phyloP scores from a whole-genome alignment of 2,888 invertebrate genomes.

The Macrosiphum euphorbiae region DNA sequence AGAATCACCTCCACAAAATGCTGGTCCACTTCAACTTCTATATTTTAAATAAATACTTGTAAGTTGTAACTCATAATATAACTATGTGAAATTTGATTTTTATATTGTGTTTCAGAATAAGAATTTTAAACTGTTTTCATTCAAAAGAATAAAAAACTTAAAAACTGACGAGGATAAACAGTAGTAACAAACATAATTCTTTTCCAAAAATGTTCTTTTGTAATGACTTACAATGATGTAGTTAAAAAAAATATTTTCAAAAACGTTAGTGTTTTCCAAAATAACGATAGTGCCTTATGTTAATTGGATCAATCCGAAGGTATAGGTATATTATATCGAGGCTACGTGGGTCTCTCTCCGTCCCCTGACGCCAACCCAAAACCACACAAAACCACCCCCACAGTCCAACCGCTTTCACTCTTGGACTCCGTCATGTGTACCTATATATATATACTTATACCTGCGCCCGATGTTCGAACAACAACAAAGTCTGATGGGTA shows the following conservation, averaged over 20 bases:
- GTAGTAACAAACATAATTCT: neutral
- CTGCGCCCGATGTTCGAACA: slow-evolving; percentile 37
- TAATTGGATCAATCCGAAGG: neutral
- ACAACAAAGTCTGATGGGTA: slow-evolving; percentile 58
- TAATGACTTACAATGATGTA: neutral
- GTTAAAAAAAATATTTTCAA: neutral
- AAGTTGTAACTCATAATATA: too few relatives aligned
- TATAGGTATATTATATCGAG: neutral
- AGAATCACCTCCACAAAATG: too few relatives aligned
- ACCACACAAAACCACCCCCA: neutral
- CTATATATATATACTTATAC: neutral
- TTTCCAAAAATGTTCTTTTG: neutral
- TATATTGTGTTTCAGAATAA: too few relatives aligned
- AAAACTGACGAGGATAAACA: neutral
- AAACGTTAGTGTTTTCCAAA: neutral
- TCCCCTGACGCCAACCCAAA: too few relatives aligned
- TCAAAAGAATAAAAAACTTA: neutral
- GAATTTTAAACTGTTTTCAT: neutral
- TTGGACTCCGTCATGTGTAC: neutral
- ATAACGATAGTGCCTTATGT: neutral
- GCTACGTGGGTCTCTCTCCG: neutral
- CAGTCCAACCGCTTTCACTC: neutral
- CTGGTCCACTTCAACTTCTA: too few relatives aligned
- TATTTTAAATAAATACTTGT: too few relatives aligned
- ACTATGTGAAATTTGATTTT: too few relatives aligned